Evolutionary conservation across 2,797 vertebrate genomes (phyloP), one percentile per base, ranked within the genome.

Genomic region (Argya squamiceps): DNA sequence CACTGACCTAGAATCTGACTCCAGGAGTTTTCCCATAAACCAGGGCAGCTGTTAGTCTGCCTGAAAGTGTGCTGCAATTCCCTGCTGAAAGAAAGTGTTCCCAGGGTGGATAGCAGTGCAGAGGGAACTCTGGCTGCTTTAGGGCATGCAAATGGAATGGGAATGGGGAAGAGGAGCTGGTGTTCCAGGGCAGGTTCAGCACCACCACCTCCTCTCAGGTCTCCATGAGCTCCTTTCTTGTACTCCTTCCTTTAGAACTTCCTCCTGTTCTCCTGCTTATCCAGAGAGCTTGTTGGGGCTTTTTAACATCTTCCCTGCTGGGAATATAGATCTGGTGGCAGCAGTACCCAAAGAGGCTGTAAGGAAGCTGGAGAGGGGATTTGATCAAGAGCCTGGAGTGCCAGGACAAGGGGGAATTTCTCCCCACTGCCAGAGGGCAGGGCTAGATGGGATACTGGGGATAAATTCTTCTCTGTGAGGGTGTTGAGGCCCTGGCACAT

Each of bases 101-200:
- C 32, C 24, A 53, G 64, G 43, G 24, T 20, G 37, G 14, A 6
- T 3, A 37, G 44, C 0, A 0, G 47, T 5, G n/a, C 55, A 50
- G 55, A 49, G 43, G 22, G n/a, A 60, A 1, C 41, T 13, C 67
- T 12, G 27, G 5, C 1, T 27, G 41, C 30, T 37, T 20, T 13
- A 39, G 37, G 39, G 23, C 1, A 0, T 0, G 4, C 20, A 8
- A 1, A 2, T 29, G 46, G 9, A 36, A 34, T 0, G 15, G 41
- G 26, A 47, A 39, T 0, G 10, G 46, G 27, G 23, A 44, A 36
- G 65, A n/a, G 56, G 15, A 60, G 10, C 30, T 1, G 0, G 55
- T 39, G 47, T 13, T 21, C 41, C 1, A 1, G 19, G 12, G 46
- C 55, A 39, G 41, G 11, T 8, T 62, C 0, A 0, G 44, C 29